Evolutionary conservation across 1,140 invertebrate species (phyloP).

Genomic region (Holotrichia oblita): DNA sequence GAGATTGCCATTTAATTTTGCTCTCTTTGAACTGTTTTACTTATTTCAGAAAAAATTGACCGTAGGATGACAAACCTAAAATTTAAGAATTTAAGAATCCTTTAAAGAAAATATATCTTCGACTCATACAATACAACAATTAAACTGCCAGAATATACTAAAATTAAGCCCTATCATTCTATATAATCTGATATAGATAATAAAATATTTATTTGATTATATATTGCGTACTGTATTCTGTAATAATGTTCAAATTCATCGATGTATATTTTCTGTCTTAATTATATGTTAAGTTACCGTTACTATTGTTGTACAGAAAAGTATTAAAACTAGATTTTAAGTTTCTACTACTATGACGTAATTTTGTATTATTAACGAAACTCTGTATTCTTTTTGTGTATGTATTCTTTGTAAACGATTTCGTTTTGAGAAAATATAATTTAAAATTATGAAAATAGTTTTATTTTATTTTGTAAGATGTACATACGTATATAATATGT

Average conservation of each 20-base stretch:
- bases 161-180: slow-evolving; percentile 22
- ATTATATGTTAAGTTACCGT: slow-evolving; percentile 24
- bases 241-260: slow-evolving; percentile 1
- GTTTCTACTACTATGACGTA: not conserved
- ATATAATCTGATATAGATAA: slow-evolving; percentile 17
- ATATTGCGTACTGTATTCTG: slow-evolving; percentile 3
- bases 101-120: not conserved
- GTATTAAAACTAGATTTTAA: slow-evolving; percentile 29
- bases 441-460: not conserved
- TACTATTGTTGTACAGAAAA: slow-evolving; percentile 28
- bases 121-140: not conserved
- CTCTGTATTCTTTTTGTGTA: slow-evolving; percentile 15
- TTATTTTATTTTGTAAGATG: not conserved
- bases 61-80: too few relatives aligned
- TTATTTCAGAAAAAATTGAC: too few relatives aligned
- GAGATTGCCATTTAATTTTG: too few relatives aligned
- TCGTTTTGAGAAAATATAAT: slow-evolving; percentile 18
- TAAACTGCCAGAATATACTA: slow-evolving; percentile 24
- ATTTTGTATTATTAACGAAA: slow-evolving; percentile 21
- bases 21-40: too few relatives aligned
- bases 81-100: too few relatives aligned
- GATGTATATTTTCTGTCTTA: slow-evolving; percentile 26
- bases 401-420: slow-evolving; percentile 20
- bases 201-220: slow-evolving; percentile 30
- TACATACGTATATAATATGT: not conserved